phyloP scores from a whole-genome alignment of 1,140 invertebrate species.

The Hyposmocoma kahamanoa region DNA sequence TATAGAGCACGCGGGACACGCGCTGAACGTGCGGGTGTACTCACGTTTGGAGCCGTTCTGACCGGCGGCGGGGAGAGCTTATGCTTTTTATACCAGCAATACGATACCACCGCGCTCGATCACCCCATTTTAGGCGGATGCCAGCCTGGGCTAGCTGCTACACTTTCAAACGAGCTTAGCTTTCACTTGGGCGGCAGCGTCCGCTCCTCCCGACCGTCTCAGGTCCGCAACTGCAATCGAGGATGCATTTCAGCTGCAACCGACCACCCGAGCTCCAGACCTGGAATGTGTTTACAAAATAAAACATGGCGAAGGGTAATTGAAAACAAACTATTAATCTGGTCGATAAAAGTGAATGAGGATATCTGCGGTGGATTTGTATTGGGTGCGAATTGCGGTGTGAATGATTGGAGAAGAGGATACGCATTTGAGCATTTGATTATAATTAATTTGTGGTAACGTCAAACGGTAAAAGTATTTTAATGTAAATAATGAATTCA shows the following conservation, averaged over 20 bases:
- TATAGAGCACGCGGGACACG: slow-evolving; percentile 26
- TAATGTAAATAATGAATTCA: too few species aligned
- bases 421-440: too few species aligned
- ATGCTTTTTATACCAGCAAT: slow-evolving; percentile 91
- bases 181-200: slow-evolving; percentile 53
- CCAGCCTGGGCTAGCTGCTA: slow-evolving; percentile 39
- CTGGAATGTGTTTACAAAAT: slow-evolving; percentile 17
- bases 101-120: slow-evolving; percentile 79
- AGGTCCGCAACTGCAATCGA: neutral
- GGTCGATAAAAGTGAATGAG: neutral
- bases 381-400: neutral
- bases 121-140: slow-evolving; percentile 81
- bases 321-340: slow-evolving; percentile 6
- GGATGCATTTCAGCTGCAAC: neutral
- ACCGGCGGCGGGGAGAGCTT: slow-evolving; percentile 79
- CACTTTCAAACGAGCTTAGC: slow-evolving; percentile 65
- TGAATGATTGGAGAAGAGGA: neutral
- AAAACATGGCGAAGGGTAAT: slow-evolving; percentile 9
- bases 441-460: too few species aligned
- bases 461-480: too few species aligned
- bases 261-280: neutral
- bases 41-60: slow-evolving; percentile 93
- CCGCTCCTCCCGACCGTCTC: slow-evolving; percentile 13
- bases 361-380: neutral
- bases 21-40: slow-evolving; percentile 55